Base-by-base conservation (phyloP, 1,140 invertebrate genomes). In the Mya arenaria region DNA sequence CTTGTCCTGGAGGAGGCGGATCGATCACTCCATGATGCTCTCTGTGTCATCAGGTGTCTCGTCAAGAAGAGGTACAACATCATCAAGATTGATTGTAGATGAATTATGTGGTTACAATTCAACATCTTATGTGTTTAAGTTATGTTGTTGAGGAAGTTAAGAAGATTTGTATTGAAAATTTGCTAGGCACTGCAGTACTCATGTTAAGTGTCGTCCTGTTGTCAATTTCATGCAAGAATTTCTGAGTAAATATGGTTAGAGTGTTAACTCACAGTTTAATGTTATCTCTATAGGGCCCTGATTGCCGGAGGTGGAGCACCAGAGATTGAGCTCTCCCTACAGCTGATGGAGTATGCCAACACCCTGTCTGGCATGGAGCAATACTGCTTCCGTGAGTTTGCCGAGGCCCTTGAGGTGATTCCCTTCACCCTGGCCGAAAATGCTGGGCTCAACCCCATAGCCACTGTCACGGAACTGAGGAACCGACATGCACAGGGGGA, bases 371-470 rank as follows among this genome's bases (percentile, higher is more conserved):
- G 98, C 63, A 96, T 98, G 56, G 97, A 99, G 92, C 97, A 98
- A 63, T 99, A 99, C 92, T 99, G 98, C 90, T 95, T 93, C 84
- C 95, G 96, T 84, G 98, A 97, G 1, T 99, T 97, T 94, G 98
- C 98, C 10, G 97, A 99, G 91, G 98, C 99, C 0, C 93, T 99
- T 30, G 98, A 99, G 94, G 96, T 99, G 4, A 97, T 99, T 90
- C 99, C 99, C 2, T 98, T 96, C 66, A 99, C 99, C 3, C 94
- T 99, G 69, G 98, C 99, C n/a, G 99, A 99, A 94, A 99, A 99
- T 93, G 98, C 99, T 32, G 99, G 99, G n/a, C 94, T 99, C 1
- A 99, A 99, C 93, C 96, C 99, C 0, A 99, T 99, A 91, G 93
- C 96, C 63, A 99, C 98, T 0, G 98, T 99, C 0, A 99, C 99